Evolutionary conservation across 2,888 invertebrate species (phyloP).

Genomic region (Argyresthia albistria): DNA sequence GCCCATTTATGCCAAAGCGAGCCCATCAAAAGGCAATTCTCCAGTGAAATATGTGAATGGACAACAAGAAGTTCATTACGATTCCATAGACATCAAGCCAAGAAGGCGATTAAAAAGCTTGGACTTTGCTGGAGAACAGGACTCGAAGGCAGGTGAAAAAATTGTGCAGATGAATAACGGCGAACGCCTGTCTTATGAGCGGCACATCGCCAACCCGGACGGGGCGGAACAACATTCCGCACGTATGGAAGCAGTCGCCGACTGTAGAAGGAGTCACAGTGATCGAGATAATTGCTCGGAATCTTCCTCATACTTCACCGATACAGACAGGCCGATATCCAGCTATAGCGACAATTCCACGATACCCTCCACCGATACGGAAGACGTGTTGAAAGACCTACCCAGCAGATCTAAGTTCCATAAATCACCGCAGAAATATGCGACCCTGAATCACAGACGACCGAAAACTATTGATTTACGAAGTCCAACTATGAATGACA

Average conservation of each 20-base stretch:
- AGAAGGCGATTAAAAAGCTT: conserved; percentile 58
- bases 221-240: conserved; percentile 58
- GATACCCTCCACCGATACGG: conserved; percentile 62
- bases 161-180: conserved; percentile 49
- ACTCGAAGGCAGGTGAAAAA: conserved; percentile 41
- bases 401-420: conserved; percentile 63
- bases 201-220: conserved; percentile 49
- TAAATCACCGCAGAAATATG: conserved; percentile 63
- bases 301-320: conserved; percentile 62
- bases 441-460: conserved; percentile 57
- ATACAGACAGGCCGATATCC: conserved; percentile 64
- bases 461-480: conserved; percentile 64
- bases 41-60: conserved; percentile 43
- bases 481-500: conserved; percentile 36
- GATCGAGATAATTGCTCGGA: conserved; percentile 68
- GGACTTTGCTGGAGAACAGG: conserved; percentile 43
- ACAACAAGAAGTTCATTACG: conserved; percentile 54
- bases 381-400: conserved; percentile 61
- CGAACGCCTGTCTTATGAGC: conserved; percentile 48
- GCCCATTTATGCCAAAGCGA: conserved; percentile 63
- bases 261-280: conserved; percentile 60
- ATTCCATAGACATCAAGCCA: conserved; percentile 64
- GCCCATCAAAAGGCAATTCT: conserved; percentile 50
- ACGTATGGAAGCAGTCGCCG: conserved; percentile 51
- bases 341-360: conserved; percentile 67